Percentiles rank a stretch among this genome's conserved stretches.
Evolutionary conservation across 2,888 invertebrate species (phyloP).

Genomic region (Eilema caniola): DNA sequence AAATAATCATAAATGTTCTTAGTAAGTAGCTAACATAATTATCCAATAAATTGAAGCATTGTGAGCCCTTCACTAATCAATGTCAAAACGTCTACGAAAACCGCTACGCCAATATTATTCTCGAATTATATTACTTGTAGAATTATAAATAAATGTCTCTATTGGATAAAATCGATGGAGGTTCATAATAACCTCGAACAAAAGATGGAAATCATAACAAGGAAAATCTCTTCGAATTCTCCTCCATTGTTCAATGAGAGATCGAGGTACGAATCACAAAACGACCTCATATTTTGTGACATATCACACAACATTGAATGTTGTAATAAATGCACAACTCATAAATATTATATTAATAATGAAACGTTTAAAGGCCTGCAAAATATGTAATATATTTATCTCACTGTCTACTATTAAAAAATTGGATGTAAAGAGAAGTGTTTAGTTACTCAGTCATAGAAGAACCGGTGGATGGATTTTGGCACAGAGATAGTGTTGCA

Average conservation of each 20-base stretch:
- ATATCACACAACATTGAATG: conserved; percentile 8
- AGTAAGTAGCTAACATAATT: not conserved
- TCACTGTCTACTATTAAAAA: not conserved
- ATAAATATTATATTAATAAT: conserved; percentile 14
- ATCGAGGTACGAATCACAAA: not conserved
- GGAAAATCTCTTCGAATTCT: conserved; percentile 11
- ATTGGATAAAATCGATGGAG: not conserved
- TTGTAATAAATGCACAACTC: conserved; percentile 9
- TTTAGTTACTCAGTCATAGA: too few species aligned
- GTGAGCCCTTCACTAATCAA: not conserved
- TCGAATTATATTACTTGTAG: not conserved
- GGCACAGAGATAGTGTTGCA: not conserved
- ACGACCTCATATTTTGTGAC: conserved; percentile 15
- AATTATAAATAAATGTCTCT: not conserved
- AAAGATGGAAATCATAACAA: not conserved
- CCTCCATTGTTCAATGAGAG: conserved; percentile 9
- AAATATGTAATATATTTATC: not conserved
- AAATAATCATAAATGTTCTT: too few species aligned
- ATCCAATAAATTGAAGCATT: not conserved
- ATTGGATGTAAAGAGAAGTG: too few species aligned
- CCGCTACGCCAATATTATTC: not conserved
- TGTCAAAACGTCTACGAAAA: conserved; percentile 1
- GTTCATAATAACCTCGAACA: not conserved
- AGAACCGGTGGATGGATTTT: too few species aligned
- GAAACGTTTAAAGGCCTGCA: not conserved